A percentile compares a stretch with the other conserved stretches of the same genome.
These are phyloP conservation scores for Ceratosolen fusciceps DNA, from an alignment of 1,140 invertebrate species.

Conservation along the genomic window DNA sequence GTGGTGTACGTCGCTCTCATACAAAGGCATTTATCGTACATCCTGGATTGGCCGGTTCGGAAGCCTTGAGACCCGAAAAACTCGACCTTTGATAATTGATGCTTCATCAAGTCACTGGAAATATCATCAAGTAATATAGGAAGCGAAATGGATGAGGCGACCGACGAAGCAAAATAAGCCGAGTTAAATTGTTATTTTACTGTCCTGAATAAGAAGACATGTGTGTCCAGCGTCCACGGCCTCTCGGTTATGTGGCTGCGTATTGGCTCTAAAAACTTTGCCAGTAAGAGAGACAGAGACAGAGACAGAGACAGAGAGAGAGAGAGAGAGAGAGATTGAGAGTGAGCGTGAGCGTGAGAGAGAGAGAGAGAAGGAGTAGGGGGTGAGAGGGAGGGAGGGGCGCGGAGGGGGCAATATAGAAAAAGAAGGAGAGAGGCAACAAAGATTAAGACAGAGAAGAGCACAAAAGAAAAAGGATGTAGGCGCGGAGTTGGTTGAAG, in stretches of 20 bases:
- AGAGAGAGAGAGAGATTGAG: slow-evolving; percentile 32
- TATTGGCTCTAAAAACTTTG: background rate
- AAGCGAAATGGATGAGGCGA: background rate
- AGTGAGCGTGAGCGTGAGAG: slow-evolving; percentile 15
- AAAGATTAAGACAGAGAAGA: slow-evolving; percentile 33
- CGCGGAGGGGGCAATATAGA: too few species aligned
- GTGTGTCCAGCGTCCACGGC: background rate
- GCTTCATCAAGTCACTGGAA: too few species aligned
- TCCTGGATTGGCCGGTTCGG: background rate
- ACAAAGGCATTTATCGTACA: background rate
- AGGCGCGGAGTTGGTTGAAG: background rate
- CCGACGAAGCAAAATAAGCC: background rate
- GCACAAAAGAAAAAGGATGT: slow-evolving; percentile 4
- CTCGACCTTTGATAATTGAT: too few species aligned
- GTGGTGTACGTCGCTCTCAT: background rate
- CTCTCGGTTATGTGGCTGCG: background rate
- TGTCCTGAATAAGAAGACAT: background rate
- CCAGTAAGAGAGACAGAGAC: background rate
- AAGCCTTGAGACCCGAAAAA: background rate
- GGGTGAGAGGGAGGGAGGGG: background rate
- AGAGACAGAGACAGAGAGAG: too few species aligned
- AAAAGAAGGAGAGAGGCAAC: slow-evolving; percentile 23
- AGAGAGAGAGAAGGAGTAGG: background rate
- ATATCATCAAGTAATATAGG: background rate
- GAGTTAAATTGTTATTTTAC: background rate